Conservation (phyloP, 35 echinoderm and acorn worm species). For the Eucidaris tribuloides region DNA sequence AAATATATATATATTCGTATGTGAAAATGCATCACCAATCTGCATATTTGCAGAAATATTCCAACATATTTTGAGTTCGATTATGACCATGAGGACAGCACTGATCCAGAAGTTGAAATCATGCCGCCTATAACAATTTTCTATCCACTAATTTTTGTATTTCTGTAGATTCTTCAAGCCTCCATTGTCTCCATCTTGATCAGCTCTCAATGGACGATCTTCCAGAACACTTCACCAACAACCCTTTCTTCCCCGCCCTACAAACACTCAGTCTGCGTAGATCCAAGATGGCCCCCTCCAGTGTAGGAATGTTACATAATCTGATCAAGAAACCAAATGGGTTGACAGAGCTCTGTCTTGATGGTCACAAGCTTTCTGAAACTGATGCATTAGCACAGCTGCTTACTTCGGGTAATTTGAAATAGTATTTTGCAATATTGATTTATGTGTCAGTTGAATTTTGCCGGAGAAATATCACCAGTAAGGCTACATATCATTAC, state of each 20-base stretch:
- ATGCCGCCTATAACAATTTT: neutral
- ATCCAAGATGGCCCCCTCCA: constrained; percentile 33
- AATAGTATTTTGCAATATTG: neutral
- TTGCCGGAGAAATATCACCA: neutral
- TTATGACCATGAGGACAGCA: too few species aligned
- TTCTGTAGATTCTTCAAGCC: too few species aligned
- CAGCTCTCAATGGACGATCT: constrained; percentile 8
- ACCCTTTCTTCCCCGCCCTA: neutral
- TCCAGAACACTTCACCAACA: neutral
- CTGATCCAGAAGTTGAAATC: too few species aligned
- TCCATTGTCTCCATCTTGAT: constrained; percentile 31
- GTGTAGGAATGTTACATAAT: neutral
- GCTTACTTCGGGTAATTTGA: neutral
- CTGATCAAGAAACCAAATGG: constrained; percentile 23
- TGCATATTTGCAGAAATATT: too few species aligned
- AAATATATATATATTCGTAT: too few species aligned
- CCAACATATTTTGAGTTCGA: too few species aligned
- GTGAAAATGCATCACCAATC: too few species aligned
- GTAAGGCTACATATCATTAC: neutral
- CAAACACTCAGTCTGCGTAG: constrained; percentile 38
- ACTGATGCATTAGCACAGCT: constrained; percentile 33
- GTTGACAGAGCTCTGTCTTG: constrained; percentile 39
- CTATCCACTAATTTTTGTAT: neutral
- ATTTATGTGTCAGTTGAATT: neutral
- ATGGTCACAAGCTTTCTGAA: constrained; percentile 59